Base-by-base conservation (phyloP, 1,140 invertebrate species). In the Orussus abietinus region DNA sequence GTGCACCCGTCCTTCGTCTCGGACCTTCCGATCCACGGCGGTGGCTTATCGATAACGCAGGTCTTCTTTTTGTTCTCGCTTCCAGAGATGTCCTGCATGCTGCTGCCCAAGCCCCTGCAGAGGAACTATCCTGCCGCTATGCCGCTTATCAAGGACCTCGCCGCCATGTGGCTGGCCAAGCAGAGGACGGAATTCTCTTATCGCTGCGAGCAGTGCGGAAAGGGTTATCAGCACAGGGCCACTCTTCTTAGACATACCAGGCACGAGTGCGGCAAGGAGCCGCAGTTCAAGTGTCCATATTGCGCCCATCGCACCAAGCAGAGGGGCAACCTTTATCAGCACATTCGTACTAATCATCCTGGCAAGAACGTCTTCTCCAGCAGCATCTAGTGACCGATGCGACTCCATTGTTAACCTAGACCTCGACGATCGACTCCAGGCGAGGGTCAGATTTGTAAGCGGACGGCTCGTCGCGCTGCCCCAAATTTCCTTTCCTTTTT, bases 211-310 rank as follows among this genome's bases (percentile, higher is more conserved):
- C 74, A 70, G 13, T 81, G 79, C 51, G 71, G 72, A 37, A 80
- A 80, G 51, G 68, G 63, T 6, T 81, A 80, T 52, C 76, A 78
- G 42, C 75, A 78, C 44, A 69, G 77, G 34, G 77, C 76, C 33
- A 81, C 79, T 0, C 45, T 81, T 15, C 72, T 75, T 47, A 70
- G 79, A 6, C 79, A 81, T 46, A 73, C 77, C 42, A 65, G 76
- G 17, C 64, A 73, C 42, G 79, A 81, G 47, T 81, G 79, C 33
- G 74, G 78, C 7, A 78, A 78, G 49, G 75, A 77, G 35, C 78
- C 79, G 2, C 72, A 77, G 40, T 80, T 80, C 53, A 71, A 76
- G 41, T 81, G 80, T 45, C 76, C 77, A 1, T 78, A 78, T 49
- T 81, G 79, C 49, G 52, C 50, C 0, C 71, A 76, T 20, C 68